These are phyloP conservation scores for Rhinoderma darwinii DNA, from an alignment of 2,113 vertebrate species.

Conservation along the genomic window DNA sequence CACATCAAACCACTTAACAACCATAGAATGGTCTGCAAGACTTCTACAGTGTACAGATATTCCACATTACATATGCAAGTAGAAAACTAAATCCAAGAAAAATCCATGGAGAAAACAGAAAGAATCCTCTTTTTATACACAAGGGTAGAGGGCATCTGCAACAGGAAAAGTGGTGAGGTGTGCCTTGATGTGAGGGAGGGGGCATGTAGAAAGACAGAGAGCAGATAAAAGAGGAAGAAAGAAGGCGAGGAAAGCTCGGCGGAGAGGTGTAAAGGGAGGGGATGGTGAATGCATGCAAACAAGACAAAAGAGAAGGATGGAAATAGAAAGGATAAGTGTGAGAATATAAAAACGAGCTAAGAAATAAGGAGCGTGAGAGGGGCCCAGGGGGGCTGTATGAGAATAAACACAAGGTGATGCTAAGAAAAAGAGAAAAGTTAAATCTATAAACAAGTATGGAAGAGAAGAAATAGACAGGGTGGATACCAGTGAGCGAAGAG, in stretches of 20 bases:
- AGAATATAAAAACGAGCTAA: constrained; percentile 19
- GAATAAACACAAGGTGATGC: neutral
- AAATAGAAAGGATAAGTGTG: constrained; percentile 26
- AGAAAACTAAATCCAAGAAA: neutral
- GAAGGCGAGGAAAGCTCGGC: neutral
- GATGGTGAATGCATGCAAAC: neutral
- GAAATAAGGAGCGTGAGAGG: neutral
- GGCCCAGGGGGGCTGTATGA: neutral
- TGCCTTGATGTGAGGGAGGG: neutral
- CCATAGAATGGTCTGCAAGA: neutral
- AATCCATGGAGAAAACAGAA: constrained; percentile 14
- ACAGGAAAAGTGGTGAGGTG: constrained; percentile 8
- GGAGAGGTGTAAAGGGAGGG: constrained; percentile 28
- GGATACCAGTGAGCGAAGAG: neutral
- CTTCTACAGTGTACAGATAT: neutral
- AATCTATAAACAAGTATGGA: neutral
- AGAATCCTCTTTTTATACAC: neutral
- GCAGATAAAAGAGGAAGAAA: constrained; percentile 22
- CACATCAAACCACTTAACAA: neutral
- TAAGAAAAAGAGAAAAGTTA: neutral
- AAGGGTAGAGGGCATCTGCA: constrained; percentile 5
- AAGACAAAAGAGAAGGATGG: constrained; percentile 8
- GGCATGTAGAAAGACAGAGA: neutral
- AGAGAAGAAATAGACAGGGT: neutral
- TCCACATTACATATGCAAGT: neutral